A percentile compares a stretch with the other conserved stretches of the same genome.
These are phyloP conservation scores for Morone chrysops DNA, from an alignment of 2,113 vertebrate genomes.

Conservation along the genomic window DNA sequence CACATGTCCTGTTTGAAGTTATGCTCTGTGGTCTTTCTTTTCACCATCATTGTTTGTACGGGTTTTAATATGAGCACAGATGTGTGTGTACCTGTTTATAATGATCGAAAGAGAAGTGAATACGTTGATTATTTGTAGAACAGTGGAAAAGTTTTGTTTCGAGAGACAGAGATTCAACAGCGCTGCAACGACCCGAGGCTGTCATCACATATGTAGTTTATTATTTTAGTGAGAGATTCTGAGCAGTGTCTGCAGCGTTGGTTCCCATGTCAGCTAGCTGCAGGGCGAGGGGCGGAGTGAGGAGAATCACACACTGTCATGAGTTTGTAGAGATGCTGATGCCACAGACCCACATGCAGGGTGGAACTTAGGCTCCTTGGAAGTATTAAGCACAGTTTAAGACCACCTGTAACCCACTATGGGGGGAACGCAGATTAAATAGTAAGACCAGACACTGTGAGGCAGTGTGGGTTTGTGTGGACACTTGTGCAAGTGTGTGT, in stretches of 20 bases:
- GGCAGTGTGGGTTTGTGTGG: not conserved
- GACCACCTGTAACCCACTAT: slow-evolving; percentile 56
- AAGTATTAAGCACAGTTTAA: slow-evolving; percentile 15
- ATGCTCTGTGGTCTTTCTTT: not conserved
- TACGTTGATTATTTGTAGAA: slow-evolving; percentile 1
- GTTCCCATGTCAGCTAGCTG: slow-evolving; percentile 43
- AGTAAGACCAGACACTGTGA: slow-evolving; percentile 74
- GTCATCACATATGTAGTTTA: not conserved
- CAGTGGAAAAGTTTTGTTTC: not conserved
- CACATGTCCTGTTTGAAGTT: slow-evolving; percentile 53
- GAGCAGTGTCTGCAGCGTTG: slow-evolving; percentile 25
- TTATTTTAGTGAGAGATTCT: slow-evolving; percentile 8
- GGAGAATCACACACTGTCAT: slow-evolving; percentile 46
- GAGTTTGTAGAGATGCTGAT: slow-evolving; percentile 57
- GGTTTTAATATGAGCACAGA: not conserved
- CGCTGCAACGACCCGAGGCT: not conserved
- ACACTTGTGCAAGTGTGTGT: slow-evolving; percentile 9
- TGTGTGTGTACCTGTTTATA: not conserved
- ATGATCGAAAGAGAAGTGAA: not conserved
- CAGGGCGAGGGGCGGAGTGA: slow-evolving; percentile 24
- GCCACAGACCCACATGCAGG: slow-evolving; percentile 19
- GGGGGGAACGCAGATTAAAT: slow-evolving; percentile 85
- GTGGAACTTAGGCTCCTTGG: slow-evolving; percentile 12
- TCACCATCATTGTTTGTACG: not conserved
- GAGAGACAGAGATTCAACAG: not conserved